These are phyloP conservation scores for Cheilosia impressa DNA, from an alignment of 2,888 invertebrate genomes.

Conservation along the genomic window DNA sequence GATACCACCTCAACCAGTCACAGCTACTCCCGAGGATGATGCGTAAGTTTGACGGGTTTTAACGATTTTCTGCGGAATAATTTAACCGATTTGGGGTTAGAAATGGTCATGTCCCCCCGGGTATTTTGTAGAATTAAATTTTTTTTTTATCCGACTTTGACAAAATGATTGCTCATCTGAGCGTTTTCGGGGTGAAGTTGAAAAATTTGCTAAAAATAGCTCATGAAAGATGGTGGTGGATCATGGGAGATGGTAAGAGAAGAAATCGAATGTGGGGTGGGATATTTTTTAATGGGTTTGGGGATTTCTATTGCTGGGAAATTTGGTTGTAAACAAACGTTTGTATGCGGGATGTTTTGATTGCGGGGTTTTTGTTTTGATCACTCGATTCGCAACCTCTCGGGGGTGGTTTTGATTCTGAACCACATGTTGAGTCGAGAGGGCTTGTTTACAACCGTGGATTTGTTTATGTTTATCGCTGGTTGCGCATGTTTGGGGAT, in stretches of 20 bases:
- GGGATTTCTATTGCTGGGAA: not conserved
- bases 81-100: not conserved
- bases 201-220: constrained; percentile 67
- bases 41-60: constrained; percentile 79
- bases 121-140: not conserved
- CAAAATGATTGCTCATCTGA: constrained; percentile 59
- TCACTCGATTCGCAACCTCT: constrained; percentile 11
- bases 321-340: constrained; percentile 10
- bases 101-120: not conserved
- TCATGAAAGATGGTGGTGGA: constrained; percentile 58
- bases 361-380: constrained; percentile 47
- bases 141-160: constrained; percentile 1
- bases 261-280: constrained; percentile 27
- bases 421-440: constrained; percentile 1
- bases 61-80: not conserved
- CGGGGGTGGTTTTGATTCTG: not conserved
- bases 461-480: constrained; percentile 27
- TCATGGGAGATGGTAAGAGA: constrained; percentile 22
- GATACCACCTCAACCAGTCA: constrained; percentile 80
- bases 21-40: constrained; percentile 82
- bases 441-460: constrained; percentile 63
- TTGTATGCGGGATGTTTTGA: constrained; percentile 41
- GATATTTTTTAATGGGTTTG: constrained; percentile 23
- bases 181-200: constrained; percentile 63
- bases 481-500: constrained; percentile 30